Evolutionary conservation across 2,888 invertebrate genomes (phyloP).

Genomic region (Cabera pusaria): DNA sequence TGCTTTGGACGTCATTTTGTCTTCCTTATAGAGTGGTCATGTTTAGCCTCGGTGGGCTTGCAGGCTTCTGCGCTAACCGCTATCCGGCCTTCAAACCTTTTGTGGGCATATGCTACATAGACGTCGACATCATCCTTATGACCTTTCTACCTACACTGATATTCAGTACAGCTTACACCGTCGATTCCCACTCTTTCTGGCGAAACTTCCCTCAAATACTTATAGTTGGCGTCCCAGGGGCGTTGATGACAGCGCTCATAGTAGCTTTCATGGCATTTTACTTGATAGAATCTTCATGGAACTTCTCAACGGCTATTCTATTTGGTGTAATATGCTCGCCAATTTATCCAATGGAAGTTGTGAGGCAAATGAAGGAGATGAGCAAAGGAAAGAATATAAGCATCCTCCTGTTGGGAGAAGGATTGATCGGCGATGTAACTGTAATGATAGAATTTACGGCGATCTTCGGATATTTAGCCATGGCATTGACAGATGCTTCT

Average conservation of each 20-base stretch:
- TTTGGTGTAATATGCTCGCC: constrained; percentile 70
- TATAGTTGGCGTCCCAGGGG: constrained; percentile 62
- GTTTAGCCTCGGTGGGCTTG: constrained; percentile 63
- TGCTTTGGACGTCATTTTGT: constrained; percentile 58
- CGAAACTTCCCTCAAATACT: constrained; percentile 65
- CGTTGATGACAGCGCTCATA: constrained; percentile 58
- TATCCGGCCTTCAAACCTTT: constrained; percentile 59
- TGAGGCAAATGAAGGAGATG: constrained; percentile 59
- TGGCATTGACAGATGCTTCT: constrained; percentile 53
- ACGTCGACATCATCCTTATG: constrained; percentile 56
- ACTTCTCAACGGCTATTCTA: constrained; percentile 55
- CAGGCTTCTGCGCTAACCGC: constrained; percentile 58
- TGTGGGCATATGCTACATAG: constrained; percentile 59
- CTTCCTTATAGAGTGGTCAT: constrained; percentile 68
- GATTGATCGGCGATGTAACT: constrained; percentile 67
- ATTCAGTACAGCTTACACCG: constrained; percentile 66
- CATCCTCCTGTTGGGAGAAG: constrained; percentile 66
- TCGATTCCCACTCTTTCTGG: constrained; percentile 71
- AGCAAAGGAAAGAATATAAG: constrained; percentile 68
- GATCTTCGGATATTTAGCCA: constrained; percentile 58
- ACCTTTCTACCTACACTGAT: constrained; percentile 61
- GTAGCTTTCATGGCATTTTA: constrained; percentile 64
- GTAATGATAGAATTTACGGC: constrained; percentile 70
- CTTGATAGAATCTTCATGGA: constrained; percentile 64
- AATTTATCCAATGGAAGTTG: constrained; percentile 70